A percentile compares a stretch with the other conserved stretches of the same genome.
Conservation (phyloP, 2,797 vertebrate species). For the Eospalax fontanierii region DNA sequence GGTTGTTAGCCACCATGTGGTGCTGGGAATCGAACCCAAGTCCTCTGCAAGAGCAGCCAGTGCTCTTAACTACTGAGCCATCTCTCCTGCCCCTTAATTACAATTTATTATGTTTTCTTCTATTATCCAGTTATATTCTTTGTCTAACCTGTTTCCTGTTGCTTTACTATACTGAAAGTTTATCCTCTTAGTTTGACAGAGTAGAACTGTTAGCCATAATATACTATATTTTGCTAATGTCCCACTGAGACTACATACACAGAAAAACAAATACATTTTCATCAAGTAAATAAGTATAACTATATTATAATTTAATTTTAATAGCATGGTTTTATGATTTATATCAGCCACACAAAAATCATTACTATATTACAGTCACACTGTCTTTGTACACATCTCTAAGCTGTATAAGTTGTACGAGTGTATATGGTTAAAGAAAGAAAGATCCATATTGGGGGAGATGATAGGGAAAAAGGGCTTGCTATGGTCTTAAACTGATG, state of each 20-base stretch:
- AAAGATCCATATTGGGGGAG: background rate
- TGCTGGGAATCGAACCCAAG: too few relatives aligned
- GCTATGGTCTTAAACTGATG: background rate
- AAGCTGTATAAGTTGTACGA: background rate
- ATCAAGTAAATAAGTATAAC: background rate
- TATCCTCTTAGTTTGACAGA: background rate
- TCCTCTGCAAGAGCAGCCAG: too few relatives aligned
- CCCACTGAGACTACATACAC: background rate
- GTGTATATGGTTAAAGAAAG: background rate
- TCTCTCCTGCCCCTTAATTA: background rate
- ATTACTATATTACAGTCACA: background rate
- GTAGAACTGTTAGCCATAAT: background rate
- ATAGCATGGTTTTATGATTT: conserved; percentile 55
- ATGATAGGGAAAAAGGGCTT: background rate
- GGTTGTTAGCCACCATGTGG: too few relatives aligned
- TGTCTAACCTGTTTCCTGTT: conserved; percentile 1
- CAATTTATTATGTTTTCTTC: background rate
- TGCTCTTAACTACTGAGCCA: too few relatives aligned
- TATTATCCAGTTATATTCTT: background rate
- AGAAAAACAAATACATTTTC: conserved; percentile 44
- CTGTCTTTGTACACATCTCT: background rate
- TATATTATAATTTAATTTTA: background rate
- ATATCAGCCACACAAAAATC: background rate
- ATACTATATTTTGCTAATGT: background rate
- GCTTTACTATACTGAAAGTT: background rate